Evolutionary conservation across 2,113 vertebrate species (phyloP), one percentile per base, ranked within the genome.

Genomic region (Podarcis muralis): DNA sequence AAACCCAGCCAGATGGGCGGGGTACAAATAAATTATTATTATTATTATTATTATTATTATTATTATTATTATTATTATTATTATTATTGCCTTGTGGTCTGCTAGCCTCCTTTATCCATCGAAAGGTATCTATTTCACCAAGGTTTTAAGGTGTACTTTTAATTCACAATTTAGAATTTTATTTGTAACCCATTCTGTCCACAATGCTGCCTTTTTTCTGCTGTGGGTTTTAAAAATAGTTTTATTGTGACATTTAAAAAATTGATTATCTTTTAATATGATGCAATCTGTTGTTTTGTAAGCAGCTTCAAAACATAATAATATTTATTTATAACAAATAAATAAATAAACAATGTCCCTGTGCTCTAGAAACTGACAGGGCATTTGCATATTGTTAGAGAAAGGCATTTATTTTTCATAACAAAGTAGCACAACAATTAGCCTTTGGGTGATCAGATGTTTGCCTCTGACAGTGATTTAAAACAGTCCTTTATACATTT

Each of bases 401-500:
- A 69, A 71, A 59, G 23, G 40, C 27, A n/a, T 62, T 88, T 75
- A 37, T 6, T 75, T 75, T 83, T 57, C 30, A 30, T 66, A 65
- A 83, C 6, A 71, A 71, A 69, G 62, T 43, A 77, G 76, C 81
- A 78, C 27, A 85, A 11, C 53, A 59, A 27, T 62, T 62, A 40
- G 20, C 32, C 37, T 66, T 18, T 7, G 12, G 40, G 35, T 71
- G 35, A 40, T 7, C 57, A 37, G 79, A 32, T 75, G 25, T 16
- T 12, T 77, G 81, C 5, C n/a, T 23, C 43, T 40, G 30, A 40
- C 7, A 37, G 62, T 87, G 22, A 88, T 84, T 77, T 91, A 35
- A 90, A 87, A 89, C 53, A 87, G 89, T 76, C 84, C 43, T 81
- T 81, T 82, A 84, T 75, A 40, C 6, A 84, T 81, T 91, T 89